phyloP scores from a whole-genome alignment of 2,797 vertebrate species.

The Rhadinocentrus ornatus region DNA sequence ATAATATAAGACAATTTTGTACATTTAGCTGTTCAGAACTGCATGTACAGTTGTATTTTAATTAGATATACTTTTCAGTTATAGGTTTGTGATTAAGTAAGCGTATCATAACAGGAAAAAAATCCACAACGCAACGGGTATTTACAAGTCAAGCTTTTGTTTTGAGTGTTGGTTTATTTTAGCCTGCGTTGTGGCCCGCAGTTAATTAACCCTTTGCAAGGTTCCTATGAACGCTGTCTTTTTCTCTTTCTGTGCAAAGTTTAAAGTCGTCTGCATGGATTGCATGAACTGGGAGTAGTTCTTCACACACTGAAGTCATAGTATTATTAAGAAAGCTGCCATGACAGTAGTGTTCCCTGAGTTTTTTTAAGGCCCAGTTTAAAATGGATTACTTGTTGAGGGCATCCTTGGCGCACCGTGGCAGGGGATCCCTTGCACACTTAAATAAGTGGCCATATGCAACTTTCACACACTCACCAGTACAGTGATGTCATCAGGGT shows the following conservation, averaged over 20 bases:
- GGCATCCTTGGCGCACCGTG: constrained; percentile 33
- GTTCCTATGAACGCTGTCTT: background rate
- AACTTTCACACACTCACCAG: constrained; percentile 42
- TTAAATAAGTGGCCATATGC: constrained; percentile 42
- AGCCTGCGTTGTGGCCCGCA: background rate
- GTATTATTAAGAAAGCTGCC: constrained; percentile 25
- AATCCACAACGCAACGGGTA: background rate
- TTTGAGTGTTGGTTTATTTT: background rate
- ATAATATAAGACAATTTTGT: background rate
- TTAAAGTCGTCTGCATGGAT: constrained; percentile 22
- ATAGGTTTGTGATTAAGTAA: background rate
- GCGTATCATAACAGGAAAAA: background rate
- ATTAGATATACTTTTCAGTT: background rate
- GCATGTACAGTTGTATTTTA: background rate
- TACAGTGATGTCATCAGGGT: constrained; percentile 75
- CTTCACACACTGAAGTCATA: constrained; percentile 18
- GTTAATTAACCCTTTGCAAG: constrained; percentile 1
- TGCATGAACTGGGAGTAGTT: constrained; percentile 7
- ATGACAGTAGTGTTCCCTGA: constrained; percentile 38
- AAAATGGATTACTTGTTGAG: constrained; percentile 67
- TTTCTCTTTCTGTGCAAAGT: background rate
- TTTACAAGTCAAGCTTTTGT: no score
- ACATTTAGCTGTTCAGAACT: background rate
- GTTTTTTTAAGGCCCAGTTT: constrained; percentile 59
- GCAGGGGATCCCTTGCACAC: constrained; percentile 51